Base-by-base conservation (phyloP, 2,797 vertebrate species). In the Rallus crepitans region DNA sequence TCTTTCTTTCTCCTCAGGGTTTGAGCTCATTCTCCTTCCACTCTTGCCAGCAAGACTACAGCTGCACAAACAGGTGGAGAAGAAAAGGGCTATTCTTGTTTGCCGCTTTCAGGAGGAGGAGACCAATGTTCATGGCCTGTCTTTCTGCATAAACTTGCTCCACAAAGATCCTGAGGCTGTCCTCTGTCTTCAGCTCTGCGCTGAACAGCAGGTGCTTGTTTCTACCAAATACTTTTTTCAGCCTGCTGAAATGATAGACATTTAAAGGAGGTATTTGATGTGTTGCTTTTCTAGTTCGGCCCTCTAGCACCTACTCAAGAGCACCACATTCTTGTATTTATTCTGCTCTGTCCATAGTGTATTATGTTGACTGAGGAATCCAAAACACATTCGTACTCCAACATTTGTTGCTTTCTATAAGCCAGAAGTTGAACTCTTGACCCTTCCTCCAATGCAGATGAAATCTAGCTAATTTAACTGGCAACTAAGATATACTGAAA, bases 61-160 rank as follows among this genome's bases (percentile, higher is more conserved):
- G 96, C 94, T 96, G 95, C 91, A 89, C 94, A 95, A 90, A 95
- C 93, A 96, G 93, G 95, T 88, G 70, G 77, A 87, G 93, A 91
- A 97, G 96, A 95, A 97, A 96, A 95, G 90, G 64, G 64, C 91
- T 64, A 92, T 96, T 96, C 93, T 96, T 94, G 60, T 76, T 90
- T 7, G 33, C 88, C 79, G 70, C 31, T 94, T 94, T 80, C 95
- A 82, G 85, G 87, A 96, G 92, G 92, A 96, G 94, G 80, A 88
- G 85, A 93, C 85, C 91, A 93, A 6, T 42, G 91, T 79, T 73
- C 82, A 47, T 68, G 90, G 91, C 93, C 82, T 82, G 95, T 87
- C 94, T 87, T 91, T 93, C 85, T 95, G 82, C 93, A 86, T 85
- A 91, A 93, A 79, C 82, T 91, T 83, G 33, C 87, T 73, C 59